Percentiles rank a stretch among this genome's conserved stretches.
Evolutionary conservation across 2,888 invertebrate genomes (phyloP).

Genomic region (Megastigmus dorsalis): DNA sequence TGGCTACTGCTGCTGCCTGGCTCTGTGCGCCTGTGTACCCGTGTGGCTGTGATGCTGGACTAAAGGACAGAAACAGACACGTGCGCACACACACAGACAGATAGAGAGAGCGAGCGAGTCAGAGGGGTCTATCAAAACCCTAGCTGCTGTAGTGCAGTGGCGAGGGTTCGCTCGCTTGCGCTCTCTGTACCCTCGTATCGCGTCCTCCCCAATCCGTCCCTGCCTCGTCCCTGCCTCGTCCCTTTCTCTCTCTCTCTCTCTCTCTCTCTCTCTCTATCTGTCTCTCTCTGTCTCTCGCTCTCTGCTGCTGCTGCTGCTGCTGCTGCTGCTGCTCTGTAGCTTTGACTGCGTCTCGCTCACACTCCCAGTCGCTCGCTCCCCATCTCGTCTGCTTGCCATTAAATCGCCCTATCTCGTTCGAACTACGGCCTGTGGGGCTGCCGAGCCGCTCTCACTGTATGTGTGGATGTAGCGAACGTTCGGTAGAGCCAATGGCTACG

Average conservation of each 20-base stretch:
- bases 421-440: background rate
- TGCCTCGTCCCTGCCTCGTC: background rate
- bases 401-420: conserved; percentile 51
- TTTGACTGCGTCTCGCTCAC: conserved; percentile 13
- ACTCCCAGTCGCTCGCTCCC: background rate
- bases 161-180: conserved; percentile 63
- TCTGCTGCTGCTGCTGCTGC: too few species aligned
- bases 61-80: conserved; percentile 5
- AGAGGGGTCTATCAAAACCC: conserved; percentile 68
- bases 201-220: conserved; percentile 31
- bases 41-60: too few species aligned
- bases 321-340: background rate
- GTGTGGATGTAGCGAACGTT: too few species aligned
- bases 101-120: background rate
- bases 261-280: conserved; percentile 13
- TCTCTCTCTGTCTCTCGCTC: too few species aligned
- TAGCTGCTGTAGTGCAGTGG: conserved; percentile 56
- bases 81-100: background rate
- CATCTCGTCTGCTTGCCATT: conserved; percentile 44
- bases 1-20: conserved; percentile 52
- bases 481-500: background rate
- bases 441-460: background rate
- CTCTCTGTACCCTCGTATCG: conserved; percentile 33
- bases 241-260: background rate
- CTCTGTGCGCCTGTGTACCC: too few species aligned